phyloP scores from a whole-genome alignment of 1,140 invertebrate species.

The Aphelinus atriplicis region DNA sequence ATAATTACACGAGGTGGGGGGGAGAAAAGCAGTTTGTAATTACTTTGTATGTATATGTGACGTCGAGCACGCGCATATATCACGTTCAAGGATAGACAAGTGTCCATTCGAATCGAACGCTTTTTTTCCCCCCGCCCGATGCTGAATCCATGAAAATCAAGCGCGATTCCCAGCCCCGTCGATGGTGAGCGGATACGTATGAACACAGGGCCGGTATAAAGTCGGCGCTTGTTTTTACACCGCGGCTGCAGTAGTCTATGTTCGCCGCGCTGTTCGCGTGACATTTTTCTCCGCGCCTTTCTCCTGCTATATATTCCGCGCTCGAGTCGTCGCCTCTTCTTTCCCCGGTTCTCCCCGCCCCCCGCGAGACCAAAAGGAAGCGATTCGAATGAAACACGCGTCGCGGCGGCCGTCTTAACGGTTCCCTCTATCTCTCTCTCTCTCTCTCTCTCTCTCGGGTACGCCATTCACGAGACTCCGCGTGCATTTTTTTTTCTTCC shows the following conservation, averaged over 20 bases:
- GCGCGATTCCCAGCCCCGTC: too few relatives aligned
- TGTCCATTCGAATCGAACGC: too few relatives aligned
- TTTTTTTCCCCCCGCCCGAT: too few relatives aligned
- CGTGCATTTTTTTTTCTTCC: not conserved
- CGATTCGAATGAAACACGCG: conserved; percentile 13
- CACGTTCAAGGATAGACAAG: too few relatives aligned
- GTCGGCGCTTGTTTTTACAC: not conserved
- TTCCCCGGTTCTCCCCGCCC: not conserved
- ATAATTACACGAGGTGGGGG: too few relatives aligned
- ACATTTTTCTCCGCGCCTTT: not conserved
- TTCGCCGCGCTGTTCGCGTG: not conserved
- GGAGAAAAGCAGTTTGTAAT: too few relatives aligned
- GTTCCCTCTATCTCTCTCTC: too few relatives aligned
- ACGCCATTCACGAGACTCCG: not conserved
- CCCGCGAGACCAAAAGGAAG: not conserved
- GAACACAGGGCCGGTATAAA: not conserved
- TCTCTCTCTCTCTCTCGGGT: too few relatives aligned
- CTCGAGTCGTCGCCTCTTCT: not conserved
- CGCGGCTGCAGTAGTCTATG: not conserved
- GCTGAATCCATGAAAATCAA: too few relatives aligned
- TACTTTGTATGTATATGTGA: too few relatives aligned
- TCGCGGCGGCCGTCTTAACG: conserved; percentile 1
- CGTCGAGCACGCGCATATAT: too few relatives aligned
- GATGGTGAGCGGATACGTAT: too few relatives aligned
- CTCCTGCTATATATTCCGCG: not conserved